Conservation (phyloP, 2,888 invertebrate genomes). For the Fragum whitleyi region DNA sequence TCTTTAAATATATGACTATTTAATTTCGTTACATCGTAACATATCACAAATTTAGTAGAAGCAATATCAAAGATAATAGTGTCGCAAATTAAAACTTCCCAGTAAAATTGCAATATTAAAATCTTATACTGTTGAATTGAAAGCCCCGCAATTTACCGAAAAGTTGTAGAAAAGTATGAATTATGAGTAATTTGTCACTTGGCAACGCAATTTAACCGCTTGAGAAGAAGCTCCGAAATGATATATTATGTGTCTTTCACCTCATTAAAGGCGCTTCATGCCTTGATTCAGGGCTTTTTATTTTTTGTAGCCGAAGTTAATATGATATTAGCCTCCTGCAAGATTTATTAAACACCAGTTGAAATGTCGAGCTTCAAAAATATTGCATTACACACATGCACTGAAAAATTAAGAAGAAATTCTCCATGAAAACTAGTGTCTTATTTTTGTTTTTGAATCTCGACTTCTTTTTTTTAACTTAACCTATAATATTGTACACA, state of each 20-base stretch:
- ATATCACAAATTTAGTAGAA: background rate
- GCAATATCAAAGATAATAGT: background rate
- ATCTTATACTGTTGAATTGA: background rate
- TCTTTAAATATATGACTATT: too few relatives aligned
- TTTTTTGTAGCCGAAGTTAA: background rate
- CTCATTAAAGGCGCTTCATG: constrained; percentile 2
- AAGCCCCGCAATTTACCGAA: background rate
- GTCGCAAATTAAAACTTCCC: background rate
- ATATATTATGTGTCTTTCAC: constrained; percentile 8
- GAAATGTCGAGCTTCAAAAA: background rate
- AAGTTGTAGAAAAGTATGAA: background rate
- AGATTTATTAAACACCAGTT: background rate
- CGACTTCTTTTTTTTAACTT: too few relatives aligned
- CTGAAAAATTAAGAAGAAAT: too few relatives aligned
- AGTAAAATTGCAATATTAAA: background rate
- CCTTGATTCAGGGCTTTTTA: background rate
- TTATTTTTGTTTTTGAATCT: too few relatives aligned
- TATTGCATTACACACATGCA: too few relatives aligned
- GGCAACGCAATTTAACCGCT: constrained; percentile 25
- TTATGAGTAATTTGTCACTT: constrained; percentile 22
- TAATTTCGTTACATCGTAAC: background rate
- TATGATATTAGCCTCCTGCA: background rate
- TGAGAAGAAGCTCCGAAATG: constrained; percentile 1
- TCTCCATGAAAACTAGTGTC: too few relatives aligned
- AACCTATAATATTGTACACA: too few relatives aligned